phyloP scores from a whole-genome alignment of 1,140 invertebrate species.

The Hyles euphorbiae region DNA sequence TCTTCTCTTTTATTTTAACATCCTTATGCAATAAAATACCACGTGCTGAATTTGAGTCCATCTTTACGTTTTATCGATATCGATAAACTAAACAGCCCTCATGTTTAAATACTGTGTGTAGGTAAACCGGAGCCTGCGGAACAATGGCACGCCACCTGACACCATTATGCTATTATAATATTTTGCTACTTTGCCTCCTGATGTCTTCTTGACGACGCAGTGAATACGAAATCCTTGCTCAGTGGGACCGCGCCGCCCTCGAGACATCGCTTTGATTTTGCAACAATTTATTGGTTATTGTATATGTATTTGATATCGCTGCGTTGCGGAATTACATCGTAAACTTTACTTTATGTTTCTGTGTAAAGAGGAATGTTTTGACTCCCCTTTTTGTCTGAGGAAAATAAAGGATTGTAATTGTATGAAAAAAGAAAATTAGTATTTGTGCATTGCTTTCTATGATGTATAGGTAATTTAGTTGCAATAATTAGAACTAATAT shows the following conservation, averaged over 20 bases:
- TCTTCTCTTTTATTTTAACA: too few species aligned
- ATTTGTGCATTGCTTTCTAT: too few species aligned
- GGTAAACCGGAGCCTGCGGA: slow-evolving; percentile 27
- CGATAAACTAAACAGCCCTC: slow-evolving; percentile 1
- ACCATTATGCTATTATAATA: slow-evolving; percentile 73
- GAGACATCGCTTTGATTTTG: slow-evolving; percentile 40
- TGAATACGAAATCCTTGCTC: slow-evolving; percentile 62
- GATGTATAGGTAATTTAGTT: too few species aligned
- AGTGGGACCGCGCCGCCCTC: slow-evolving; percentile 18
- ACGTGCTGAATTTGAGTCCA: too few species aligned
- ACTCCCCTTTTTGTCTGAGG: too few species aligned
- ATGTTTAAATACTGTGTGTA: slow-evolving; percentile 15
- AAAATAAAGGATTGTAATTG: too few species aligned
- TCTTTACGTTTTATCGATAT: background rate
- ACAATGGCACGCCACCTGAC: slow-evolving; percentile 65
- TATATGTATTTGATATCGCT: slow-evolving; percentile 44
- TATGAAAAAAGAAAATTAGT: too few species aligned
- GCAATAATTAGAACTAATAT: too few species aligned
- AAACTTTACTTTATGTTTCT: slow-evolving; percentile 26
- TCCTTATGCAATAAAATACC: too few species aligned
- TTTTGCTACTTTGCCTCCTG: slow-evolving; percentile 58
- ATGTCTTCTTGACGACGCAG: slow-evolving; percentile 69
- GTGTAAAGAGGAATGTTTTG: background rate
- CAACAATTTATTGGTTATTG: slow-evolving; percentile 58
- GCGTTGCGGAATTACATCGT: slow-evolving; percentile 20